phyloP scores from a whole-genome alignment of 2,888 invertebrate species.

The Chydorus sphaericus region DNA sequence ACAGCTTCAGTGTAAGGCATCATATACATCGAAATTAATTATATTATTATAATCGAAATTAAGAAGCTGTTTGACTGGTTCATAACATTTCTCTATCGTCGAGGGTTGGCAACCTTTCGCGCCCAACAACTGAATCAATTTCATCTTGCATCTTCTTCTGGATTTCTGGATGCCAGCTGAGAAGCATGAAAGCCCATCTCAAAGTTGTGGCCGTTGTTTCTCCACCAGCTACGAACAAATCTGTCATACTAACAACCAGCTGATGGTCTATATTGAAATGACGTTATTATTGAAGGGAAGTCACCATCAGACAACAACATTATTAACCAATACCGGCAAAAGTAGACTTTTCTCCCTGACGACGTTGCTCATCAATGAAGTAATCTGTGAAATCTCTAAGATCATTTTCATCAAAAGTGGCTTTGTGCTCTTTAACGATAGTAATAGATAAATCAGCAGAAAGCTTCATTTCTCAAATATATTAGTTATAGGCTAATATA shows the following conservation, averaged over 20 bases:
- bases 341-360: background rate
- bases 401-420: background rate
- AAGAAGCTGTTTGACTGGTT: background rate
- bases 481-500: too few relatives aligned
- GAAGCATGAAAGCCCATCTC: constrained; percentile 1
- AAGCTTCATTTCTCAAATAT: too few relatives aligned
- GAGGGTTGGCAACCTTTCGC: background rate
- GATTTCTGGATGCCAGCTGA: background rate
- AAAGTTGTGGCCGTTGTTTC: constrained; percentile 10
- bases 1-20: constrained; percentile 13
- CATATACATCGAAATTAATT: background rate
- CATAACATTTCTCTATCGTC: background rate
- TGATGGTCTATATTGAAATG: background rate
- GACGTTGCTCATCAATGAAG: background rate
- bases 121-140: constrained; percentile 4
- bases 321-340: background rate
- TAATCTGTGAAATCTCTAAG: background rate
- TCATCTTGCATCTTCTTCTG: constrained; percentile 1
- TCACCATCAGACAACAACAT: background rate
- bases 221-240: constrained; percentile 9
- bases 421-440: background rate
- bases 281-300: background rate
- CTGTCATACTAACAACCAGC: background rate
- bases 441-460: too few relatives aligned
- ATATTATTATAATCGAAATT: background rate